These are phyloP conservation scores for Torymus texanus DNA, from an alignment of 2,888 invertebrate genomes.

Conservation along the genomic window DNA sequence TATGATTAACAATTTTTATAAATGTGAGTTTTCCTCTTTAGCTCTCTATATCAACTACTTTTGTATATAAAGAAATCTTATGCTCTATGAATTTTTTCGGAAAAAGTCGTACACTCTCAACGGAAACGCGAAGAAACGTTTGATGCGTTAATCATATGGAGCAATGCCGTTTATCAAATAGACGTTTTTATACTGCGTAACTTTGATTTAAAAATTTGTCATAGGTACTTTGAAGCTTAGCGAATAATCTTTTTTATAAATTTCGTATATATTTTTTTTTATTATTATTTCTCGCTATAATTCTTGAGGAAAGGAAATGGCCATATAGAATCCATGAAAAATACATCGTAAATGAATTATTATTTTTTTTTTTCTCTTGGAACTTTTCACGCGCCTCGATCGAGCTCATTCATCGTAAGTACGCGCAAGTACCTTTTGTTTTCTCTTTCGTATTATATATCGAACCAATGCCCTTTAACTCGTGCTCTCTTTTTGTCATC, in stretches of 20 bases:
- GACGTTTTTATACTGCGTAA: too few relatives aligned
- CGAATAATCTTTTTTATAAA: slow-evolving; percentile 25
- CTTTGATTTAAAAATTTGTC: slow-evolving; percentile 42
- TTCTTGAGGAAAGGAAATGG: slow-evolving; percentile 10
- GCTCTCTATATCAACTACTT: slow-evolving; percentile 22
- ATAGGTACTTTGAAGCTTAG: slow-evolving; percentile 37
- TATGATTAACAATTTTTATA: slow-evolving; percentile 42
- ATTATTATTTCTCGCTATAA: slow-evolving; percentile 5
- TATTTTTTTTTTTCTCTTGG: slow-evolving; percentile 20
- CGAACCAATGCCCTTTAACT: neutral
- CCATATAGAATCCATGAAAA: slow-evolving; percentile 36
- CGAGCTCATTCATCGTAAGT: slow-evolving; percentile 1
- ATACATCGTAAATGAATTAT: slow-evolving; percentile 4
- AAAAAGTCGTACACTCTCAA: slow-evolving; percentile 7
- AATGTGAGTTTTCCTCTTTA: slow-evolving; percentile 35
- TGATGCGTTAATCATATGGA: neutral
- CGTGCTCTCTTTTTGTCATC: slow-evolving; percentile 4
- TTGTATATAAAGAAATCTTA: slow-evolving; percentile 36
- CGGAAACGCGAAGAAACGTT: slow-evolving; percentile 4
- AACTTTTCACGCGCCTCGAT: slow-evolving; percentile 46
- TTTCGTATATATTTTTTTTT: slow-evolving; percentile 11
- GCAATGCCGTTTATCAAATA: too few relatives aligned
- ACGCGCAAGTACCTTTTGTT: slow-evolving; percentile 5
- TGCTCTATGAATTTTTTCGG: slow-evolving; percentile 10
- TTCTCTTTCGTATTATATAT: slow-evolving; percentile 3